These are phyloP conservation scores for Catharus fuscescens DNA, from an alignment of 2,113 vertebrate species.

Conservation along the genomic window DNA sequence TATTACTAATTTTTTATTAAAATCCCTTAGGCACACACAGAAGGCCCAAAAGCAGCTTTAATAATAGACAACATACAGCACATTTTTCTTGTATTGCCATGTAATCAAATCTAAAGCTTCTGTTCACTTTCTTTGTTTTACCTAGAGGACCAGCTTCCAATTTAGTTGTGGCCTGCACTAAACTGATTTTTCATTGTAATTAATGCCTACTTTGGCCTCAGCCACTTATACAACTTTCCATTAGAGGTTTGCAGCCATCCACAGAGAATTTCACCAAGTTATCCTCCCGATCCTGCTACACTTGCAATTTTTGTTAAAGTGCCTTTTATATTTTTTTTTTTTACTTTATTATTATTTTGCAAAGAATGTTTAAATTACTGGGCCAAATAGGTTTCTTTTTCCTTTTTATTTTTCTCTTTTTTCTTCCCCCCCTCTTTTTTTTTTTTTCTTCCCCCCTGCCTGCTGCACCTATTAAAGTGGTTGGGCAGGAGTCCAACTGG, in stretches of 20 bases:
- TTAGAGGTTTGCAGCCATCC: conserved; percentile 82
- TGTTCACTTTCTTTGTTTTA: conserved; percentile 86
- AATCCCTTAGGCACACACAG: conserved; percentile 81
- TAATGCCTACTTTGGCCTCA: conserved; percentile 87
- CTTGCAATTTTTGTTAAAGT: conserved; percentile 73
- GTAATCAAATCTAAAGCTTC: conserved; percentile 86
- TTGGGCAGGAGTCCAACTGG: conserved; percentile 79
- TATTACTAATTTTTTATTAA: conserved; percentile 88
- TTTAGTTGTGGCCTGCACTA: conserved; percentile 84
- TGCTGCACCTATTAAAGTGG: conserved; percentile 81
- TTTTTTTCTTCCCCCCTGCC: conserved; percentile 45
- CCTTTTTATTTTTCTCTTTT: conserved; percentile 58
- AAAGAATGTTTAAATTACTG: conserved; percentile 65
- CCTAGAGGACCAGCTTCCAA: conserved; percentile 86
- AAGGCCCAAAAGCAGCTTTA: conserved; percentile 84
- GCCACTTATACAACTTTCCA: conserved; percentile 81
- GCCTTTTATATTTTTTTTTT: not conserved
- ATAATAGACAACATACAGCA: conserved; percentile 84
- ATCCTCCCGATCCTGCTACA: conserved; percentile 59
- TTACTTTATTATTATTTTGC: conserved; percentile 54
- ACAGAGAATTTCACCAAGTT: conserved; percentile 74
- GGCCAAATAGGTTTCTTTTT: conserved; percentile 56
- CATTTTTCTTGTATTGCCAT: conserved; percentile 86
- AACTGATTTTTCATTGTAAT: conserved; percentile 91
- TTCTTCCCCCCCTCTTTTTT: not conserved